Conservation (phyloP, 2,797 vertebrate species). For the Lithobates sylvaticus region DNA sequence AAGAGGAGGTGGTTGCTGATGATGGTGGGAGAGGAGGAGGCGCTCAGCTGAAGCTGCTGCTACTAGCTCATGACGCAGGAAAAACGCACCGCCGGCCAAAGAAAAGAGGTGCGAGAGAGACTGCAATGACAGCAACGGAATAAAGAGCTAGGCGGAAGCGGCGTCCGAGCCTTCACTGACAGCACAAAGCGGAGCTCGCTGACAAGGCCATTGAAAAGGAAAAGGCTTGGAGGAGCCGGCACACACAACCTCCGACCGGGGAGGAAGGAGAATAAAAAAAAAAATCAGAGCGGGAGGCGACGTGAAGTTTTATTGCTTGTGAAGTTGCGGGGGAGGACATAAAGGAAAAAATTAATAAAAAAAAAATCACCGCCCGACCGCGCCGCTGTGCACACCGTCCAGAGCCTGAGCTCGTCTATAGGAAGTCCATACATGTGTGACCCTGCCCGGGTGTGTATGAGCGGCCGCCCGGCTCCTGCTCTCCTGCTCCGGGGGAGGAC, state of each 20-base stretch:
- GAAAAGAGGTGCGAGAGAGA: conserved; percentile 30
- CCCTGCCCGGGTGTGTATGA: conserved; percentile 14
- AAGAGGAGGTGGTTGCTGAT: conserved; percentile 61
- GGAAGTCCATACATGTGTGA: not conserved
- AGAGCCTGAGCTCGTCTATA: not conserved
- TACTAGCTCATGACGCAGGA: conserved; percentile 62
- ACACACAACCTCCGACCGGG: not conserved
- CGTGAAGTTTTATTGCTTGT: conserved; percentile 40
- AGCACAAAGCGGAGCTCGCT: conserved; percentile 13
- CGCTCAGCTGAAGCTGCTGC: conserved; percentile 57
- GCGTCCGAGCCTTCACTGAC: not conserved
- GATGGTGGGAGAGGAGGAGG: conserved; percentile 57
- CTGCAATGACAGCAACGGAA: conserved; percentile 4
- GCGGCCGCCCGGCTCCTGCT: conserved; percentile 22
- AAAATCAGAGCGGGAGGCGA: conserved; percentile 52
- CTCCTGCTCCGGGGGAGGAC: conserved; percentile 53
- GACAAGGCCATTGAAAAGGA: conserved; percentile 7
- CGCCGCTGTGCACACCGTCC: conserved; percentile 4
- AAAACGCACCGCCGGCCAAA: conserved; percentile 48
- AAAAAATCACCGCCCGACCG: conserved; percentile 22
- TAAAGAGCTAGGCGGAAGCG: conserved; percentile 1
- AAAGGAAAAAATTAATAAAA: conserved; percentile 24
- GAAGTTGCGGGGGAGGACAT: conserved; percentile 59
- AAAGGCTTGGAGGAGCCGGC: not conserved
- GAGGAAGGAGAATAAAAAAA: not conserved